Percentiles rank a stretch among this genome's conserved stretches.
phyloP scores from a whole-genome alignment of 2,113 vertebrate genomes.

The Larimichthys crocea region DNA sequence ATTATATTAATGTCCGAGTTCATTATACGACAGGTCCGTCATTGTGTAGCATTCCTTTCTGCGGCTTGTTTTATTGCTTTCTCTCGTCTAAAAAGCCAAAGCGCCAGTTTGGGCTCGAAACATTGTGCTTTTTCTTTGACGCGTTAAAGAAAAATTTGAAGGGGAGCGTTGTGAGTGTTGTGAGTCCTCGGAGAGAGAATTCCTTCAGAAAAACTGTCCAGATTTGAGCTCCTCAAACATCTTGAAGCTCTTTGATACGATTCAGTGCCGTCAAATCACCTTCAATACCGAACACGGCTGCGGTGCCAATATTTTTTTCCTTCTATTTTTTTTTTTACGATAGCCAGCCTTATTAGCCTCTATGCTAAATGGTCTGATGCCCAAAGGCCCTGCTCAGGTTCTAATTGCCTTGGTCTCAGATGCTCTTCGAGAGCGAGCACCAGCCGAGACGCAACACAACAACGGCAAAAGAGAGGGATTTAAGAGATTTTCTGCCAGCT shows the following conservation, averaged over 20 bases:
- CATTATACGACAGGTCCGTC: constrained; percentile 1
- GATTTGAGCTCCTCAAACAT: constrained; percentile 28
- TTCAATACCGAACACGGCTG: neutral
- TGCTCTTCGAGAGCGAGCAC: constrained; percentile 72
- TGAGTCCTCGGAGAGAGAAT: neutral
- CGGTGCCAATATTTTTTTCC: constrained; percentile 8
- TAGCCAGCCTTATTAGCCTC: constrained; percentile 66
- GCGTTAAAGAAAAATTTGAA: neutral
- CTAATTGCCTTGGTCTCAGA: constrained; percentile 86
- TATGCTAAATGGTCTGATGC: constrained; percentile 75
- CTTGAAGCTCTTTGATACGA: constrained; percentile 52
- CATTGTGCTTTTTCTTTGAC: neutral
- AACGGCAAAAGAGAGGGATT: constrained; percentile 79
- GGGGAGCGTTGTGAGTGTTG: neutral
- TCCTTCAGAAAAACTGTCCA: constrained; percentile 23
- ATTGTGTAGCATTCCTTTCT: neutral
- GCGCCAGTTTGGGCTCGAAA: neutral
- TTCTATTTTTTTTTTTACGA: neutral
- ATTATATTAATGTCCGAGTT: neutral
- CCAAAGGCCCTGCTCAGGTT: constrained; percentile 58
- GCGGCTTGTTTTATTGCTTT: neutral
- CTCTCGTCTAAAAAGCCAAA: neutral
- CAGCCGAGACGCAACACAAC: constrained; percentile 86
- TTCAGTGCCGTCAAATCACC: constrained; percentile 43
- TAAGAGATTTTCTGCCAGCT: constrained; percentile 81